These are phyloP conservation scores for Drosophila mayaguana DNA, from an alignment of 2,888 invertebrate genomes.

Conservation along the genomic window DNA sequence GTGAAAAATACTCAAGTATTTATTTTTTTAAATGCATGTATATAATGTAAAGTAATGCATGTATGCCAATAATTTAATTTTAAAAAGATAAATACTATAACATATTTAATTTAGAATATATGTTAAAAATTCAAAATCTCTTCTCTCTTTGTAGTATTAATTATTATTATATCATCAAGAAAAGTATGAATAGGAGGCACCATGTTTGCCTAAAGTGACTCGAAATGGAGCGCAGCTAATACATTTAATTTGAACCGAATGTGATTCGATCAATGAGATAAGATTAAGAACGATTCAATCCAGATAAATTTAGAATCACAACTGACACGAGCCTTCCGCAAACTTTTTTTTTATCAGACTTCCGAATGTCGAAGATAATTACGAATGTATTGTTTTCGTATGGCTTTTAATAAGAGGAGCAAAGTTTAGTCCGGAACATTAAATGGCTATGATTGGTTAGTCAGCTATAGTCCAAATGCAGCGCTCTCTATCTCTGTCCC, in stretches of 20 bases:
- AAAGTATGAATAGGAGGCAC: not conserved
- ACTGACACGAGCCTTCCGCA: slow-evolving; percentile 14
- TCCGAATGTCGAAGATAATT: not conserved
- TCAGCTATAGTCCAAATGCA: not conserved
- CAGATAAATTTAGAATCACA: no score
- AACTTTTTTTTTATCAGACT: not conserved
- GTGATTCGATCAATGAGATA: not conserved
- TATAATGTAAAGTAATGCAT: no score
- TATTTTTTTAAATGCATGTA: no score
- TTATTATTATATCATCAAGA: not conserved
- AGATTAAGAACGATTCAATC: slow-evolving; percentile 5
- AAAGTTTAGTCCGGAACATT: slow-evolving; percentile 6
- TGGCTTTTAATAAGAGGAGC: slow-evolving; percentile 17
- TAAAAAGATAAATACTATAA: no score
- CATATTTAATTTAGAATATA: no score
- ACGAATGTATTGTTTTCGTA: not conserved
- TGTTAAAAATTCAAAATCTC: no score
- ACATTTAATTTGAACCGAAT: not conserved
- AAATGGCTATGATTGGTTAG: slow-evolving; percentile 17
- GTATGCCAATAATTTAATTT: not conserved
- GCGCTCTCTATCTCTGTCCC: not conserved
- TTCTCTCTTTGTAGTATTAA: no score
- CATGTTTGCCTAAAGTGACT: not conserved
- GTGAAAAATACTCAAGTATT: no score
- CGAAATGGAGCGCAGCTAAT: not conserved